Base-by-base conservation (phyloP, 2,113 vertebrate species). In the Hymenochirus boettgeri region DNA sequence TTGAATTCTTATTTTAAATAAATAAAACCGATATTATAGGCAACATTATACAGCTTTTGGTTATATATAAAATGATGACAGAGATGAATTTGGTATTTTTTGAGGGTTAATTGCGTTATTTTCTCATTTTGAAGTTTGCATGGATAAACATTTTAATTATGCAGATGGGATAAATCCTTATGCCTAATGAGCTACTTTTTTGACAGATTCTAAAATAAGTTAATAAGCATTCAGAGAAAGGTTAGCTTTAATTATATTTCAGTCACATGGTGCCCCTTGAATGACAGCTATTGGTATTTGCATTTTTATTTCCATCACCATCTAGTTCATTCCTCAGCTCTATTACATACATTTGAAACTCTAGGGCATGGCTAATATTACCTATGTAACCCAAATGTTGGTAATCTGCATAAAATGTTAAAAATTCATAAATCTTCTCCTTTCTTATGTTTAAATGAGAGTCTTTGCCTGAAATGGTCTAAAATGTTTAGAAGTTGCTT, bases 131-230 rank as follows among this genome's bases (percentile, higher is more conserved):
- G 48, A 48, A 59, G 48, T 60, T 60, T 69, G 56, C 65, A 60
- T 23, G 65, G 65, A 69, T 60, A 69, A 69, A 69, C 65, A 69
- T 69, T 69, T 69, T 42, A 48, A 69, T 69, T 69, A 69, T 69
- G 65, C 65, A 69, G 65, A 69, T 60, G 47, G 65, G 57, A 69
- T 69, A 48, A 69, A 60, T 69, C 56, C 59, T 69, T 53, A 53
- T 45, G 35, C 33, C 37, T 69, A 69, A 69, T 60, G 57, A 69
- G 65, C 52, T 60, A 22, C 24, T 60, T 69, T n/a, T 69, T 69
- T 69, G 65, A 69, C 65, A 69, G 64, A 69, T 69, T 60, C 56
- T 42, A 69, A 69, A 69, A 69, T 69, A 60, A 69, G 65, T 69
- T 69, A 69, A 69, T 69, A 69, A 60, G 65, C 65, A 52, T 69